Evolutionary conservation across 2,797 vertebrate genomes (phyloP), one percentile per base, ranked within the genome.

Genomic region (Sebastes kiyomatsui): DNA sequence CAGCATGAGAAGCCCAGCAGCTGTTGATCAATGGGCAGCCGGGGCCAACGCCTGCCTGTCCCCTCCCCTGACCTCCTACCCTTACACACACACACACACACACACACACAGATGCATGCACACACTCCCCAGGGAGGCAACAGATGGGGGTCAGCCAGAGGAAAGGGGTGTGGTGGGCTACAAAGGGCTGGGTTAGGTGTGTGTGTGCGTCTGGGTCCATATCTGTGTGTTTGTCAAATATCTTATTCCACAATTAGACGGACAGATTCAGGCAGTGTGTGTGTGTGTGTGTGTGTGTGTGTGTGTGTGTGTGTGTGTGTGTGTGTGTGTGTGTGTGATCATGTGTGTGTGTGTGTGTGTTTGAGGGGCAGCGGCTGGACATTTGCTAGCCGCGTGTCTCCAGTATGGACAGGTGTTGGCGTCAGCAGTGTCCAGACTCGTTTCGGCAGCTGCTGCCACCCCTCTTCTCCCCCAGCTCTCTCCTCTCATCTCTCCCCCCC

Each of bases 351-450:
- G 77, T 35, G 38, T 16, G 38, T 65, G 72, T 62, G 56, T 79
- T 38, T 42, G 61, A 30, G 75, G 86, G 89, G 81, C 88, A 91
- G 89, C 62, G 86, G 90, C 86, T 91, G 93, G 93, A 95, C 95
- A 96, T 95, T 95, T 96, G 96, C 94, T 94, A 67, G 86, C 89
- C 75, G 85, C 69, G 86, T 95, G 94, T 95, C 94, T 94, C 92
- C 92, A 93, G 91, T 88, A 80, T 83, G 91, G 95, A 96, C 95
- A 96, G 96, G 96, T 96, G 96, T 95, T 94, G 92, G 94, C 89
- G 92, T 95, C 95, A 95, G 94, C 93, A 91, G 93, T 87, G 93
- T 95, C 95, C 95, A 94, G 92, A 94, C 93, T 95, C 92, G 59
- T 95, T 93, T 93, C 89, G 14, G 93, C 96, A 96, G 95, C 95